phyloP scores from a whole-genome alignment of 2,113 vertebrate species.

The Periophthalmodon schlosseri region DNA sequence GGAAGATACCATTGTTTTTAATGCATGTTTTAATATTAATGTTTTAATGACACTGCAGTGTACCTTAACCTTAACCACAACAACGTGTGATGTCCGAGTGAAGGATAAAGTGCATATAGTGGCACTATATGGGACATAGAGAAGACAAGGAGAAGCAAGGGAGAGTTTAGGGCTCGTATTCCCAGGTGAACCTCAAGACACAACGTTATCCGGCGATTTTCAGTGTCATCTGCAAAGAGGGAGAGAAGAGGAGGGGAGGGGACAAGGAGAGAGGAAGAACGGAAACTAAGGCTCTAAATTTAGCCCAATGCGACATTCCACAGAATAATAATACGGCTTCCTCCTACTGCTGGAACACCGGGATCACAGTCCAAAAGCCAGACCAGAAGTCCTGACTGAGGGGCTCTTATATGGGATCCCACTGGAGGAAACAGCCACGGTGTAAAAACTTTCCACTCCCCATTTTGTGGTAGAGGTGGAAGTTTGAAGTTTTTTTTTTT shows the following conservation, averaged over 20 bases:
- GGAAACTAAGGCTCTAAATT: constrained; percentile 77
- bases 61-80: too few relatives aligned
- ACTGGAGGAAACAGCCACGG: constrained; percentile 15
- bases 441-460: constrained; percentile 35
- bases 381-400: background rate
- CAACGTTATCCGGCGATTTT: constrained; percentile 56
- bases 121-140: background rate
- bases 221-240: constrained; percentile 59
- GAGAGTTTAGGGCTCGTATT: constrained; percentile 33
- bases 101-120: background rate
- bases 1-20: background rate
- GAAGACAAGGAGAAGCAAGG: constrained; percentile 3
- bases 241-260: constrained; percentile 46
- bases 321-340: constrained; percentile 75
- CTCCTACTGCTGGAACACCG: constrained; percentile 53
- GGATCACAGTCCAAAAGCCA: constrained; percentile 18
- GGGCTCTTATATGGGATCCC: constrained; percentile 2
- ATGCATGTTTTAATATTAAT: background rate
- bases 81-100: background rate
- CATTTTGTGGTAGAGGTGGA: constrained; percentile 4
- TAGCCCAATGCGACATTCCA: constrained; percentile 79
- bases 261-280: constrained; percentile 68
- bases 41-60: background rate
- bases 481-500: background rate
- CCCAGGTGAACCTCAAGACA: constrained; percentile 73